Evolutionary conservation across 2,113 vertebrate species (phyloP), one percentile per base, ranked within the genome.

Genomic region (Poeciliopsis prolifica): DNA sequence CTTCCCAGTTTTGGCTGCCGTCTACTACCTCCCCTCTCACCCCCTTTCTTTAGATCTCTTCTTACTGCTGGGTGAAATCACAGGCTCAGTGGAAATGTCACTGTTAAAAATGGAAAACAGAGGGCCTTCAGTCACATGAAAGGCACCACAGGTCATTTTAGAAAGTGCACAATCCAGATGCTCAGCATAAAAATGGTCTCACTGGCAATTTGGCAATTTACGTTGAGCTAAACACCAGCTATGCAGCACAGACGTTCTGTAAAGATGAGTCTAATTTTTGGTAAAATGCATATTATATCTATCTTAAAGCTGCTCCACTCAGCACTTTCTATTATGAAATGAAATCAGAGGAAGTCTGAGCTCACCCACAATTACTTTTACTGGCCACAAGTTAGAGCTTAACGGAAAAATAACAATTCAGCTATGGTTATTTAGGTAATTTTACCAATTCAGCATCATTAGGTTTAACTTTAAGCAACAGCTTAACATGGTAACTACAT

Each of bases 51-150:
- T 35, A 88, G 83, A 91, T 86, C 83, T 89, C 77, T 48, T 29
- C 37, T 62, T 80, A 44, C 58, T 64, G 65, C 70, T 73, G 78
- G 80, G 75, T 86, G 81, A 90, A 92, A 88, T 86, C 86, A 70
- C 77, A 81, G 81, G 82, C 84, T 83, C 79, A 85, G 80, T 84
- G 74, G 79, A 93, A 94, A 94, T 92, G 91, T 89, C 90, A 93
- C 75, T 70, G 87, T 88, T 89, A 90, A 90, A 93, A 94, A 88
- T 88, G 85, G 79, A 86, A 89, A 88, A 77, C 74, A 69, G 62
- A 86, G 42, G 65, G 69, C 70, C 77, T 72, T 74, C 81, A 70
- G 70, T 78, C 77, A 87, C 87, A 92, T 91, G 80, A 92, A 92
- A 91, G 87, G 72, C 33, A 61, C 61, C 14, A 17, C 29, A 60